phyloP scores from a whole-genome alignment of 2,113 vertebrate species.

The Emberiza fucata region DNA sequence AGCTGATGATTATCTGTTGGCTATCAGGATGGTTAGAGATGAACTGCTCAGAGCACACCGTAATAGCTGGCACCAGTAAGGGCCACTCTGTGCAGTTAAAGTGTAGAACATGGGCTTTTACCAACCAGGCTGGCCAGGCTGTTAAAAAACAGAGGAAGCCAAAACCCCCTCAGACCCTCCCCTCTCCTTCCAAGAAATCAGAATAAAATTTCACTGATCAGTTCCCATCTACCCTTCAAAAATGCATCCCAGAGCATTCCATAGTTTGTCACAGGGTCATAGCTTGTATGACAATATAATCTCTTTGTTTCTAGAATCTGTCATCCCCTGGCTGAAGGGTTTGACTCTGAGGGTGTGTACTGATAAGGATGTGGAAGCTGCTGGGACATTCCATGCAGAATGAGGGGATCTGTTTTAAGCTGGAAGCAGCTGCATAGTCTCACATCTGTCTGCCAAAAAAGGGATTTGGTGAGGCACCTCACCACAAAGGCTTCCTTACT shows the following conservation, averaged over 20 bases:
- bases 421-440: not conserved
- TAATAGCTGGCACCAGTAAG: not conserved
- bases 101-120: not conserved
- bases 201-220: fast-evolving
- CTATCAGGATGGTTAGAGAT: not conserved
- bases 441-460: not conserved
- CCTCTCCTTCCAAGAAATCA: not conserved
- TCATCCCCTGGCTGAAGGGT: constrained; percentile 1
- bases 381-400: not conserved
- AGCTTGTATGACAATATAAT: not conserved
- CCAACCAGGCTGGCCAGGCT: not conserved
- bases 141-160: not conserved
- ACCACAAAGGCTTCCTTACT: not conserved
- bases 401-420: not conserved
- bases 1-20: not conserved
- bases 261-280: not conserved
- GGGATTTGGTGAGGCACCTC: not conserved
- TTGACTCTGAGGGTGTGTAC: not conserved
- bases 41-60: not conserved
- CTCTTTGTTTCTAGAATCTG: constrained; percentile 20
- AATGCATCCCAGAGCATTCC: not conserved
- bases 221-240: not conserved
- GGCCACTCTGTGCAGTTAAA: not conserved
- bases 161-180: not conserved
- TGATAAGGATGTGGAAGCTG: constrained; percentile 13